Evolutionary conservation across 2,797 vertebrate genomes (phyloP).

Genomic region (Sandelia bainsii): DNA sequence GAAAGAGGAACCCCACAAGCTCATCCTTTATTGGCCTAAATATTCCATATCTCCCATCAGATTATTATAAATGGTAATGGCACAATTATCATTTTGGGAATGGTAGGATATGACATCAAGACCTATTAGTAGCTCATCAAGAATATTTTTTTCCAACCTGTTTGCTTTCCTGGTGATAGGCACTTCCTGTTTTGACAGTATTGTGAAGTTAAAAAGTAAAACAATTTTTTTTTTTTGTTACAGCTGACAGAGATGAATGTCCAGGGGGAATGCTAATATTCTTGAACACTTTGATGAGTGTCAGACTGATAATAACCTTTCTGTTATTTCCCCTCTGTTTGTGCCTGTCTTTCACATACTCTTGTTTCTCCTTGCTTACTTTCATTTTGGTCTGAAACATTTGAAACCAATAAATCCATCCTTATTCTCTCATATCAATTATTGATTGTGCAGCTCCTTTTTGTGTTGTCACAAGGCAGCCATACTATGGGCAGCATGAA

Average conservation of each 20-base stretch:
- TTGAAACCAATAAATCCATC: slow-evolving; percentile 47
- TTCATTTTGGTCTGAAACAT: slow-evolving; percentile 42
- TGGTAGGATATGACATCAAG: slow-evolving; percentile 42
- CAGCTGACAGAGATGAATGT: slow-evolving; percentile 49
- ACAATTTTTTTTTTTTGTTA: slow-evolving; percentile 44
- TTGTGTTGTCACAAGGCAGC: slow-evolving; percentile 52
- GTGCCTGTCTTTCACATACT: slow-evolving; percentile 18
- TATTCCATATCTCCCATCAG: slow-evolving; percentile 53
- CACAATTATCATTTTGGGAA: slow-evolving; percentile 64
- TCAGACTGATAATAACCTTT: slow-evolving; percentile 38
- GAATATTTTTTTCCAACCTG: slow-evolving; percentile 31
- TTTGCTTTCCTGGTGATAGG: slow-evolving; percentile 46
- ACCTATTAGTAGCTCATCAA: slow-evolving; percentile 54
- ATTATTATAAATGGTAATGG: slow-evolving; percentile 58
- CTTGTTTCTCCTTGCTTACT: slow-evolving; percentile 25
- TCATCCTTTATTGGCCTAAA: slow-evolving; percentile 46
- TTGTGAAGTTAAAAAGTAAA: slow-evolving; percentile 32
- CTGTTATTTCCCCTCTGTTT: slow-evolving; percentile 20
- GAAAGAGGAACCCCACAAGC: slow-evolving; percentile 27
- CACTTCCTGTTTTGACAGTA: slow-evolving; percentile 11
- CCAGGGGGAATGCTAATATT: slow-evolving; percentile 59
- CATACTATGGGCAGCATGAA: slow-evolving; percentile 12
- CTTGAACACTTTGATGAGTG: slow-evolving; percentile 57
- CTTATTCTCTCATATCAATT: slow-evolving; percentile 66
- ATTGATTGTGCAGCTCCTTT: slow-evolving; percentile 70